Conservation (phyloP, 2,888 invertebrate genomes). For the Pollenia labialis region DNA sequence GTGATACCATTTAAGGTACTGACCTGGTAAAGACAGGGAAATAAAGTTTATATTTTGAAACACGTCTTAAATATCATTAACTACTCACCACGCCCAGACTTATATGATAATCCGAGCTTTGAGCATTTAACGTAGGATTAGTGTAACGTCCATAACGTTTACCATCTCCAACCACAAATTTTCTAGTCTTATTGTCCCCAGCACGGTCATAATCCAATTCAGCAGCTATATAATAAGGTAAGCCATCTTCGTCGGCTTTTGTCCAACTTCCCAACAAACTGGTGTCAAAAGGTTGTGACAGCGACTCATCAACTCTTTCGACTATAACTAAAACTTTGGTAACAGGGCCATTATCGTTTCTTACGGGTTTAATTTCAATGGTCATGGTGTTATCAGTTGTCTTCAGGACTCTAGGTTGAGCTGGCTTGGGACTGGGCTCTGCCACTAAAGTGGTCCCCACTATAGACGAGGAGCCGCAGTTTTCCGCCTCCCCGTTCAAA, state of each 20-base stretch:
- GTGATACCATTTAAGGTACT: constrained; percentile 87
- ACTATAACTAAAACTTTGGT: constrained; percentile 90
- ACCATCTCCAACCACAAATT: constrained; percentile 92
- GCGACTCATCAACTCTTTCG: constrained; percentile 87
- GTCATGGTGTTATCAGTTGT: constrained; percentile 87
- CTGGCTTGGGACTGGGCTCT: constrained; percentile 89
- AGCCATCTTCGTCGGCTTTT: constrained; percentile 87
- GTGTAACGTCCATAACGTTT: constrained; percentile 89
- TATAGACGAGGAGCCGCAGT: constrained; percentile 86
- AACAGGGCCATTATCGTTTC: constrained; percentile 92
- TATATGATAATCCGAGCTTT: constrained; percentile 87
- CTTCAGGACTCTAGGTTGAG: constrained; percentile 87
- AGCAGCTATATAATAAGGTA: constrained; percentile 93
- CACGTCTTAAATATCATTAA: neutral
- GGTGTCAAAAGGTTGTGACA: constrained; percentile 87
- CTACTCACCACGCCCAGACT: constrained; percentile 89
- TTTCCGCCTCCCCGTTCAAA: constrained; percentile 83
- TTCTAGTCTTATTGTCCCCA: constrained; percentile 85
- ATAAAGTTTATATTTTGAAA: neutral
- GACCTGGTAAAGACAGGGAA: constrained; percentile 73
- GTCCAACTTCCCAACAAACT: constrained; percentile 88
- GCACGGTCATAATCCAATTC: constrained; percentile 87
- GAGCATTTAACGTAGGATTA: constrained; percentile 89
- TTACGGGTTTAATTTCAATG: constrained; percentile 88
- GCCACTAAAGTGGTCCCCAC: constrained; percentile 90